Percentiles rank a stretch among this genome's conserved stretches.
phyloP scores from a whole-genome alignment of 2,113 vertebrate species.

The Machaerirhynchus nigripectus region DNA sequence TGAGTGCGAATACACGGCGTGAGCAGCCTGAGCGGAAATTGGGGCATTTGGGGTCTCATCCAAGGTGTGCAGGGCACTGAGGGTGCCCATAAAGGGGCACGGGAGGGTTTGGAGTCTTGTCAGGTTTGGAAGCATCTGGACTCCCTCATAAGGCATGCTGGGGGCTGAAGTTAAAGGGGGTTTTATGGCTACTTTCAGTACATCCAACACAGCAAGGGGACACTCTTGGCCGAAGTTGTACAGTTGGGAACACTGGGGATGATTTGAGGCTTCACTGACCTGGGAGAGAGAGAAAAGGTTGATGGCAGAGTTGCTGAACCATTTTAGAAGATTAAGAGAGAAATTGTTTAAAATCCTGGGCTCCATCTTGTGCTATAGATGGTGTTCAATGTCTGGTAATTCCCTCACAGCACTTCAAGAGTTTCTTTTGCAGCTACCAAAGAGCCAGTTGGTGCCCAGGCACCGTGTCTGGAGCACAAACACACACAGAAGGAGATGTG shows the following conservation, averaged over 20 bases:
- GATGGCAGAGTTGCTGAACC: not conserved
- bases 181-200: not conserved
- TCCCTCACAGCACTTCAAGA: not conserved
- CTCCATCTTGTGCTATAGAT: rapidly evolving
- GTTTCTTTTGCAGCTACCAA: not conserved
- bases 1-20: rapidly evolving
- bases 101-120: not conserved
- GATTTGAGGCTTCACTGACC: not conserved
- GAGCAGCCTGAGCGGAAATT: not conserved
- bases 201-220: not conserved
- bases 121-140: not conserved
- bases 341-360: not conserved
- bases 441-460: not conserved
- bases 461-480: not conserved
- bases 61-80: not conserved
- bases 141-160: rapidly evolving
- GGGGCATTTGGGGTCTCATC: not conserved
- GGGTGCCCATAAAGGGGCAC: rapidly evolving
- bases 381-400: not conserved
- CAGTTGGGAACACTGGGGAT: rapidly evolving
- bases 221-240: not conserved
- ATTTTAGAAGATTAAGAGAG: not conserved
- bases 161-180: not conserved
- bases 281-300: not conserved
- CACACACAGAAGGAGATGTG: not conserved